Conservation (phyloP, 2,113 vertebrate genomes). For the Crotophaga sulcirostris region DNA sequence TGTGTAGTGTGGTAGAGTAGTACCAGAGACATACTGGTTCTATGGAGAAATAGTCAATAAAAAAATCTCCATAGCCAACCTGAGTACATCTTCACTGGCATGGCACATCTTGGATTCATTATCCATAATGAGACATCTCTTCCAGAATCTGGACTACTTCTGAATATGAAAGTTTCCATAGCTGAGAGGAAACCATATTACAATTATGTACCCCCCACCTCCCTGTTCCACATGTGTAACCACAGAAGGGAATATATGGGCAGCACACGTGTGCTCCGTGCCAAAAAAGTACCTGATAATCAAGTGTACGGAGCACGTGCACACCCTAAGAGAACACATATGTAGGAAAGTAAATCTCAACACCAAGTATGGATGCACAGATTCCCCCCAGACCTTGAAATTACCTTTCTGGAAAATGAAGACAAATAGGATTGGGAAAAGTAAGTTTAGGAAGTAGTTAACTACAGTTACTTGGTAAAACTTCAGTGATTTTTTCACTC, state of each 20-base stretch:
- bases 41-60: neutral
- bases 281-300: neutral
- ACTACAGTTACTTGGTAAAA: neutral
- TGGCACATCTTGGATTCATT: neutral
- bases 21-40: neutral
- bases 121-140: neutral
- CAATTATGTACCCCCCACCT: neutral
- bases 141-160: neutral
- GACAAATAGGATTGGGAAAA: neutral
- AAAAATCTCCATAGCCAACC: neutral
- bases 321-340: accelerated
- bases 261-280: neutral
- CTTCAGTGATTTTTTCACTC: neutral
- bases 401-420: neutral
- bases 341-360: neutral
- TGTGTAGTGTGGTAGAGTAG: neutral
- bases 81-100: neutral
- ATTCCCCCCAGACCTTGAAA: neutral
- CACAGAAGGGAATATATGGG: neutral
- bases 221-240: neutral
- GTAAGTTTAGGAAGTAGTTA: neutral
- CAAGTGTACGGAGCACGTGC: neutral
- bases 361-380: neutral
- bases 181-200: neutral
- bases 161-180: neutral